phyloP scores from a whole-genome alignment of 2,797 vertebrate species.

The Tokudaia tokunoshimensis region DNA sequence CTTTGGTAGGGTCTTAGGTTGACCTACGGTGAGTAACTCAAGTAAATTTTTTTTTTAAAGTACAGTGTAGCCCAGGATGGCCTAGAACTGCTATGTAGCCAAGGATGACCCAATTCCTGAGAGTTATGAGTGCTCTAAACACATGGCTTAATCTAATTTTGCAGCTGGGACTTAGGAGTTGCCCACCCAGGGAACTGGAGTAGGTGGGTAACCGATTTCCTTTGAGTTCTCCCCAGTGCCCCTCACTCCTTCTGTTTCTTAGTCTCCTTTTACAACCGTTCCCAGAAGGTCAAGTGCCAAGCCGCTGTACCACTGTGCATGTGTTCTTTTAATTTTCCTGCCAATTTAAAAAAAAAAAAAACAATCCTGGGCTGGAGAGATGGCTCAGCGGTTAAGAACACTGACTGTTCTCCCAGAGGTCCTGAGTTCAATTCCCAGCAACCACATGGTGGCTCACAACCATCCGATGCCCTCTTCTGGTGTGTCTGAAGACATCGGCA shows the following conservation, averaged over 20 bases:
- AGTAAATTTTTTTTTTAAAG: neutral
- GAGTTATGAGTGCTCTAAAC: neutral
- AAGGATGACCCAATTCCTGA: neutral
- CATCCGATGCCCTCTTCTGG: too few species aligned
- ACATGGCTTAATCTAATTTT: neutral
- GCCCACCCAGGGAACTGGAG: neutral
- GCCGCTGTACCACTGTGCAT: fast-evolving
- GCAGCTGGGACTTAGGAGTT: neutral
- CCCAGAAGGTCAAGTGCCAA: fast-evolving
- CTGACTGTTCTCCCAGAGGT: too few species aligned
- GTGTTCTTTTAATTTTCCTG: neutral
- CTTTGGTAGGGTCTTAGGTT: too few species aligned
- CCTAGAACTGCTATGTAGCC: neutral
- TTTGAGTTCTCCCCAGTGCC: neutral
- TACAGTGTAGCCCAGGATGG: neutral
- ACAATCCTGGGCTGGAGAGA: too few species aligned
- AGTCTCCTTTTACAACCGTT: too few species aligned
- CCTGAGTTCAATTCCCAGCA: too few species aligned
- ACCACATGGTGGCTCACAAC: too few species aligned
- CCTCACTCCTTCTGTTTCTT: neutral
- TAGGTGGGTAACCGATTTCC: fast-evolving
- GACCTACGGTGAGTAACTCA: neutral
- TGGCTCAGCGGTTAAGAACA: too few species aligned
- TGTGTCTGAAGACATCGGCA: too few species aligned
- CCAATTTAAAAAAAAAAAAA: neutral